These are phyloP conservation scores for Steatornis caripensis DNA, from an alignment of 2,113 vertebrate species.

Conservation along the genomic window DNA sequence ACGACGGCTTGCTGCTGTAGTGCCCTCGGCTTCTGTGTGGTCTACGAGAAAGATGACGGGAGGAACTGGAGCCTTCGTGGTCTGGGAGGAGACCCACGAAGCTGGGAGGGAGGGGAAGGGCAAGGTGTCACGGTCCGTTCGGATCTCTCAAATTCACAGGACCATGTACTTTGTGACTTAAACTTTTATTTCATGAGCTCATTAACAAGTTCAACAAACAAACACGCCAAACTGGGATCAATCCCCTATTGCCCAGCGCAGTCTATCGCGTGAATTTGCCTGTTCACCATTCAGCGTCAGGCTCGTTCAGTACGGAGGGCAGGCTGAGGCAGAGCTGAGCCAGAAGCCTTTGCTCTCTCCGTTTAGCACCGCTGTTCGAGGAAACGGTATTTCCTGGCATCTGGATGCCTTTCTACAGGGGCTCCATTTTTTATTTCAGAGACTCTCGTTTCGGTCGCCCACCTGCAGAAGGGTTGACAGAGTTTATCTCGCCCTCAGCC, in stretches of 20 bases:
- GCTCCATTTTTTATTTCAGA: background rate
- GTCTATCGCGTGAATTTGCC: background rate
- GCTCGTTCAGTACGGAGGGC: no score
- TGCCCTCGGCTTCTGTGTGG: background rate
- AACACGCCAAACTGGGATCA: no score
- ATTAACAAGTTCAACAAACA: background rate
- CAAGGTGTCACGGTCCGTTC: fast-evolving
- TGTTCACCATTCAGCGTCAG: no score
- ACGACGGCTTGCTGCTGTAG: background rate
- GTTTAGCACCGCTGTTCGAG: fast-evolving
- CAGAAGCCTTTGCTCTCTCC: no score
- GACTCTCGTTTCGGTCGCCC: background rate
- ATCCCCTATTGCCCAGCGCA: no score
- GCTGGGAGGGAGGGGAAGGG: background rate
- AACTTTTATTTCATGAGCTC: background rate
- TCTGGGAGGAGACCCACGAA: fast-evolving
- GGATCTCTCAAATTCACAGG: background rate
- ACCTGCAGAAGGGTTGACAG: constrained; percentile 21
- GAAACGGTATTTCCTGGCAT: background rate
- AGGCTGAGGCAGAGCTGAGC: no score
- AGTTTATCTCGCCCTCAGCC: constrained; percentile 47
- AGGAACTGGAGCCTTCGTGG: background rate
- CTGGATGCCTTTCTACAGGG: background rate
- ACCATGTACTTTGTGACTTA: background rate
- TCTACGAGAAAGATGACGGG: background rate